A percentile compares a stretch with the other conserved stretches of the same genome.
Conservation (phyloP, 2,113 vertebrate species). For the Myotis yumanensis region DNA sequence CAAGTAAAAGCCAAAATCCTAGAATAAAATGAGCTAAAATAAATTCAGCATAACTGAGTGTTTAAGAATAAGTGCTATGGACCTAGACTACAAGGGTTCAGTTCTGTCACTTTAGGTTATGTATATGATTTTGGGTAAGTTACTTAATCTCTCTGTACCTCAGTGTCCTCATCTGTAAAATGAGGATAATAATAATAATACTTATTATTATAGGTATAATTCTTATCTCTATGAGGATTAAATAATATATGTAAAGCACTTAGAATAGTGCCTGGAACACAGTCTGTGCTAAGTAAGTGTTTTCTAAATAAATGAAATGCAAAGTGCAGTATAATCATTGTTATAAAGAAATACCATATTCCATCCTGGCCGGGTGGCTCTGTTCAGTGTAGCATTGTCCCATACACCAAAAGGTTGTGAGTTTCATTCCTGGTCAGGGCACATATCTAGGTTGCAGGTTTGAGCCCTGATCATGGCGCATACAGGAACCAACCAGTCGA, state of each 20-base stretch:
- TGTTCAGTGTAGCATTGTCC: not conserved
- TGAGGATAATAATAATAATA: not conserved
- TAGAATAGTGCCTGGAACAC: not conserved
- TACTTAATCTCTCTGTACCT: not conserved
- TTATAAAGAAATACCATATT: not conserved
- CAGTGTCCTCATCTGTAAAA: not conserved
- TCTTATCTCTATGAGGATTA: not conserved
- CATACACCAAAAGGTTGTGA: not conserved
- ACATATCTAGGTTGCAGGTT: not conserved
- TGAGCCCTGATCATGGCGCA: too few relatives aligned
- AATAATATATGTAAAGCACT: not conserved
- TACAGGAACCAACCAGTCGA: not conserved
- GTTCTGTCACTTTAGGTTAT: not conserved
- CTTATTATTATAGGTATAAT: not conserved
- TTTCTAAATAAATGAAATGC: not conserved
- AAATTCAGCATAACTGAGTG: not conserved
- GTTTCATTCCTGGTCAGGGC: not conserved
- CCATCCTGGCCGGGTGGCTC: not conserved
- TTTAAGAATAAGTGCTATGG: not conserved
- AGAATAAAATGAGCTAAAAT: slow-evolving; percentile 16
- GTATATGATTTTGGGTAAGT: not conserved
- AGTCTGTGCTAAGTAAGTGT: not conserved
- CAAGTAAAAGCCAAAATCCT: slow-evolving; percentile 21
- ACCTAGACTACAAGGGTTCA: not conserved
- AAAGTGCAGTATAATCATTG: not conserved